Base-by-base conservation (phyloP, 2,888 invertebrate genomes). In the Dryadula phaetusa region DNA sequence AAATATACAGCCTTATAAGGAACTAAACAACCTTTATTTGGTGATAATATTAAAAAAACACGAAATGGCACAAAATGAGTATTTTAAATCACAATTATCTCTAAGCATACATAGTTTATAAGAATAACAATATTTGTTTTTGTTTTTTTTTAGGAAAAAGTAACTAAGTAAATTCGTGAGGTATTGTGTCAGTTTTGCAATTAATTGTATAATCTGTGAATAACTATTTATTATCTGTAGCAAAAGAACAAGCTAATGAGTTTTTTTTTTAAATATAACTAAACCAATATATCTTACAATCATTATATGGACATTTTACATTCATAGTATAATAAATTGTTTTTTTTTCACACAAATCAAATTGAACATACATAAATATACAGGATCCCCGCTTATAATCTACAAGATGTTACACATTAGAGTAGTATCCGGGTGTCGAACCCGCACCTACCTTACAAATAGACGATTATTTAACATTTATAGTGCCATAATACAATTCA, bases 401-500 rank as follows among this genome's bases (percentile, higher is more conserved):
- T 10, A 18, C 1, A 46, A 8, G 20, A 52, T 28, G 16, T 52
- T 52, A 52, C 49, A 52, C 16, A 52, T 28, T 52, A 16, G 8
- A 28, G 16, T n/a, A n/a, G 28, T 10, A 28, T n/a, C 25, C 8
- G 16, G 49, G 28, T 16, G 28, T 52, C 16, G 28, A 16, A 52
- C 16, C 49, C 49, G 28, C 22, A n/a, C 37, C 56, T 14, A 12
- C 20, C 37, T 40, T 22, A 54, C 34, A n/a, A 25, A n/a, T 22
- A 56, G 56, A 56, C 16, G 8, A 40, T 20, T 22, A 40, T 20
- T 40, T 40, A 37, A 56, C 22, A 56, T 54, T 54, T 37, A 54
- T 56, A 40, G 56, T 56, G 56, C 22, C 40, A 37, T 54, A 54
- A 40, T 37, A 56, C 14, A 40, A 54, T n/a, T 56, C 40, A 56